Evolutionary conservation across 2,888 invertebrate species (phyloP).

Genomic region (Amaurobius ferox): DNA sequence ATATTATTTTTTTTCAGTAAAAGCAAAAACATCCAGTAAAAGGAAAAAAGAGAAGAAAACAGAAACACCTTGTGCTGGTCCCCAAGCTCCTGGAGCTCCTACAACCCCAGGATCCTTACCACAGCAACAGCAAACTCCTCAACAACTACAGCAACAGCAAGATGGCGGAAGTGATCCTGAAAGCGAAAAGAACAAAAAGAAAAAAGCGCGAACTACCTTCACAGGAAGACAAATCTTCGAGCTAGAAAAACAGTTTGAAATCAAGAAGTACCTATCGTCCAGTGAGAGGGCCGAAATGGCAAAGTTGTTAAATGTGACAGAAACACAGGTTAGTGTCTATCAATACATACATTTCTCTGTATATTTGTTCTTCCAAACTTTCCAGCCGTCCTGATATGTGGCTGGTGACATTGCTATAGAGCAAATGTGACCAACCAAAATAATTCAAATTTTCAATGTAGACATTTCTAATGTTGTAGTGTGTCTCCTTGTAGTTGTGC

Average conservation of each 20-base stretch:
- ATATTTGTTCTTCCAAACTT: too few species aligned
- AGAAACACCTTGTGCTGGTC: slow-evolving; percentile 4
- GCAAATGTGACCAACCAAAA: too few species aligned
- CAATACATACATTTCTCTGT: too few species aligned
- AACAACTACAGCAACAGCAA: slow-evolving; percentile 9
- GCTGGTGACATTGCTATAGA: too few species aligned
- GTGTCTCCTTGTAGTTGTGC: too few species aligned
- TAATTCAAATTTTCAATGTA: too few species aligned
- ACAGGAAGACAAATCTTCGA: slow-evolving; percentile 97
- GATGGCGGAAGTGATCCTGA: slow-evolving; percentile 50
- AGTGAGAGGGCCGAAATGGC: slow-evolving; percentile 97
- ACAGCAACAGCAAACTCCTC: slow-evolving; percentile 5
- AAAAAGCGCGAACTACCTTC: slow-evolving; percentile 94
- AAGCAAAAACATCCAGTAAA: slow-evolving; percentile 43
- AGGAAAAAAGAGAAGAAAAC: slow-evolving; percentile 63
- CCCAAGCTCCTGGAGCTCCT: neutral
- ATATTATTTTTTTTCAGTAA: too few species aligned
- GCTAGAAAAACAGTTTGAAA: slow-evolving; percentile 95
- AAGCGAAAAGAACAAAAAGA: slow-evolving; percentile 77
- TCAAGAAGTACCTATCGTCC: slow-evolving; percentile 96
- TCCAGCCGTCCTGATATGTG: too few species aligned
- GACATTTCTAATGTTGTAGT: too few species aligned
- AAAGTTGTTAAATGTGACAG: slow-evolving; percentile 93
- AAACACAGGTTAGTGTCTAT: slow-evolving; percentile 87
- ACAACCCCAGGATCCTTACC: neutral